phyloP scores from a whole-genome alignment of 2,888 invertebrate genomes.

The Boloria selene region DNA sequence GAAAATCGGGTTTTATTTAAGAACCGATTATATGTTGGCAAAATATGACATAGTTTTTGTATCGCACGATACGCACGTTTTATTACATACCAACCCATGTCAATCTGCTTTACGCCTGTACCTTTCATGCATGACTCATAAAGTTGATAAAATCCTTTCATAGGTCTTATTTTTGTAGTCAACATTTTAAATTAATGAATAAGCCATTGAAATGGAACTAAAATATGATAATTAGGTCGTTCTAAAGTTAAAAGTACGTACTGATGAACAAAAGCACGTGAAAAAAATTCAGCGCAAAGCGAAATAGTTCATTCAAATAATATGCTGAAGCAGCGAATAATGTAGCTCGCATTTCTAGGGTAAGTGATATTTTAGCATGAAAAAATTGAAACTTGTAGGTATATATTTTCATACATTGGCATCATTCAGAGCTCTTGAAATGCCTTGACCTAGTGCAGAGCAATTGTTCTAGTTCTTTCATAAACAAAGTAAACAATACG shows the following conservation, averaged over 20 bases:
- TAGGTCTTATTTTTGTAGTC: background rate
- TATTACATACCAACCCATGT: too few relatives aligned
- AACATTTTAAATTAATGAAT: constrained; percentile 13
- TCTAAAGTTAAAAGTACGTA: constrained; percentile 20
- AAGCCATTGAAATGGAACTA: constrained; percentile 9
- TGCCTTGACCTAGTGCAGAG: constrained; percentile 35
- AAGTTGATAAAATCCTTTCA: background rate
- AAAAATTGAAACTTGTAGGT: constrained; percentile 13
- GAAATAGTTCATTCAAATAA: constrained; percentile 22
- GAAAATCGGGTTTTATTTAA: too few relatives aligned
- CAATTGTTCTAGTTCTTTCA: constrained; percentile 30
- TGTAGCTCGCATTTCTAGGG: constrained; percentile 21
- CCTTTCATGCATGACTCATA: background rate
- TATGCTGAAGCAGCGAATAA: constrained; percentile 21
- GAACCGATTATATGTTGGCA: too few relatives aligned
- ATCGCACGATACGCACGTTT: too few relatives aligned
- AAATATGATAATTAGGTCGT: constrained; percentile 22
- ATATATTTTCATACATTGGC: constrained; percentile 26
- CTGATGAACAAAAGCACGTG: constrained; percentile 22
- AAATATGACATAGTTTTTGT: too few relatives aligned
- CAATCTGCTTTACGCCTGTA: too few relatives aligned
- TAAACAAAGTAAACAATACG: constrained; percentile 27
- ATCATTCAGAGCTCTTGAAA: constrained; percentile 24
- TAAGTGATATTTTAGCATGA: constrained; percentile 25
- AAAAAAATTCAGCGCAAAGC: constrained; percentile 19